A percentile compares a stretch with the other conserved stretches of the same genome.
phyloP scores from a whole-genome alignment of 2,888 invertebrate genomes.

The Dorcus hopei region DNA sequence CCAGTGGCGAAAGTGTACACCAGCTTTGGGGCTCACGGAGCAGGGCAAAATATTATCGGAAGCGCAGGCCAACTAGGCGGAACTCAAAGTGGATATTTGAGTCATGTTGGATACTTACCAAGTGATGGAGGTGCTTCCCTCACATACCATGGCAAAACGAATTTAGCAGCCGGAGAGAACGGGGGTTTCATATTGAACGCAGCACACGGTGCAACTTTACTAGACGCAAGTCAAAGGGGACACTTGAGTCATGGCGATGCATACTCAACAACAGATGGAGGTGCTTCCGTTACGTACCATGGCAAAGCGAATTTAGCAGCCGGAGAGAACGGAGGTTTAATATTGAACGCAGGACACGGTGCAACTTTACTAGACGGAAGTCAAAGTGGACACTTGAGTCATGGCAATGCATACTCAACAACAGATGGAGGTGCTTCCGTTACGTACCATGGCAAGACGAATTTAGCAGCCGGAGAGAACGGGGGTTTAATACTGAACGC shows the following conservation, averaged over 20 bases:
- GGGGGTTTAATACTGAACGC: too few species aligned
- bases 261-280: too few species aligned
- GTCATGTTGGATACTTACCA: neutral
- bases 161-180: too few species aligned
- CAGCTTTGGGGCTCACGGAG: conserved; percentile 28
- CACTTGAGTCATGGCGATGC: neutral
- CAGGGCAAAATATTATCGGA: neutral
- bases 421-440: neutral
- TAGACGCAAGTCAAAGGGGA: conserved; percentile 11
- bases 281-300: too few species aligned
- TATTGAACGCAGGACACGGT: too few species aligned
- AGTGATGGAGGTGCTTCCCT: too few species aligned
- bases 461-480: too few species aligned
- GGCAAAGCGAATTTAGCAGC: too few species aligned
- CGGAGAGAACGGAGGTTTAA: too few species aligned
- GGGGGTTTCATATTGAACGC: too few species aligned
- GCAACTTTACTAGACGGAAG: conserved; percentile 11
- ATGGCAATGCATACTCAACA: neutral
- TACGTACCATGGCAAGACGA: too few species aligned
- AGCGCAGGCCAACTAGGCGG: conserved; percentile 4
- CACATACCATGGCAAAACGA: too few species aligned
- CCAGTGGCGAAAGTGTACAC: conserved; percentile 36
- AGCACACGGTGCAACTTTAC: neutral
- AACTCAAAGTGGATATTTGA: conserved; percentile 9
- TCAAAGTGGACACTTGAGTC: conserved; percentile 7